A percentile compares a stretch with the other conserved stretches of the same genome.
Conservation (phyloP, 2,888 invertebrate species). For the Chymomyza caudatula region DNA sequence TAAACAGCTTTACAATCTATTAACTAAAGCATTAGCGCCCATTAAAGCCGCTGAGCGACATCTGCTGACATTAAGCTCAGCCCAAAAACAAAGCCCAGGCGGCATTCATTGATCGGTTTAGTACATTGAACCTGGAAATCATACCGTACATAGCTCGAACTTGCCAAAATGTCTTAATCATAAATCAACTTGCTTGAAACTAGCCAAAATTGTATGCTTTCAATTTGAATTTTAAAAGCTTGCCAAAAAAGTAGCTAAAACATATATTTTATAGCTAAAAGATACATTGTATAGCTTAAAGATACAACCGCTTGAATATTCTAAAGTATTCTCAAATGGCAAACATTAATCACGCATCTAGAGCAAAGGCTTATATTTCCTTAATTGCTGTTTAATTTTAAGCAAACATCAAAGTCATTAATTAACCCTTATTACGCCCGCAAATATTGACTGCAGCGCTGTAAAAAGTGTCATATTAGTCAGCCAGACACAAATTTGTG, state of each 20-base stretch:
- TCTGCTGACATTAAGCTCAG: constrained; percentile 36
- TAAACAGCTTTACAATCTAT: no score
- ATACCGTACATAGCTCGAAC: neutral
- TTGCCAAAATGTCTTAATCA: neutral
- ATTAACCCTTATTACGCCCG: neutral
- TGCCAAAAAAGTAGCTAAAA: neutral
- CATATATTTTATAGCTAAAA: neutral
- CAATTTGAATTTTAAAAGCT: neutral
- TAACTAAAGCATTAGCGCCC: neutral
- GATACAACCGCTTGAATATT: no score
- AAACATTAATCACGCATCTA: neutral
- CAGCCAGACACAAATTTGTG: neutral
- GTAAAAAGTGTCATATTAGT: neutral
- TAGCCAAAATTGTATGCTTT: neutral
- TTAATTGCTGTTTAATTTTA: neutral
- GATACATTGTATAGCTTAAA: neutral
- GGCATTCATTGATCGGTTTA: constrained; percentile 23
- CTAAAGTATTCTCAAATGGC: no score
- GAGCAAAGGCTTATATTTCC: neutral
- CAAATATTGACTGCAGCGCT: neutral
- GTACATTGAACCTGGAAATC: constrained; percentile 52
- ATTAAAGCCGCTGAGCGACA: neutral
- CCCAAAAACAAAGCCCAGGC: constrained; percentile 25
- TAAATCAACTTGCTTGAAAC: neutral
- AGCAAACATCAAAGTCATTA: neutral